Conservation (phyloP, 2,797 vertebrate species). For the Cryptoprocta ferox region DNA sequence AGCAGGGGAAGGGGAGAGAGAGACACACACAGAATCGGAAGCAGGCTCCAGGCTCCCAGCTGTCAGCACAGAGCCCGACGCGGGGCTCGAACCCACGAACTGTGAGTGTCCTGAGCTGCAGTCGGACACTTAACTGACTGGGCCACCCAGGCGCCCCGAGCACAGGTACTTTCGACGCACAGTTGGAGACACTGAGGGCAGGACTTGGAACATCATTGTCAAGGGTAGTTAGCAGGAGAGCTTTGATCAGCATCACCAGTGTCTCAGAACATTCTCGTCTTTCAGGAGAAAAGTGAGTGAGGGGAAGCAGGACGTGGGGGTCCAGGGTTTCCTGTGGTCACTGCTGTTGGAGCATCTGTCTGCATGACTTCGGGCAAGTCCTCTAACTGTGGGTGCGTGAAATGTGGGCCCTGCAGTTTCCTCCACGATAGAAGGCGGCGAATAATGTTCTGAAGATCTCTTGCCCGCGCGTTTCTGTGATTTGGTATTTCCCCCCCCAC, state of each 20-base stretch:
- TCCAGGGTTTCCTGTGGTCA: background rate
- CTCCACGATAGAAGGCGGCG: background rate
- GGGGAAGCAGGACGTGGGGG: rapidly evolving
- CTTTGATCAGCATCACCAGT: rapidly evolving
- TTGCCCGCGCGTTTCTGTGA: background rate
- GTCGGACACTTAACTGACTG: too few relatives aligned
- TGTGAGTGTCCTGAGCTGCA: too few relatives aligned
- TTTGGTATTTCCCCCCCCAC: background rate
- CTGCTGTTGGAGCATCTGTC: background rate
- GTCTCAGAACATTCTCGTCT: background rate
- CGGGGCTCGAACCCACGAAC: too few relatives aligned
- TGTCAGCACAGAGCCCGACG: too few relatives aligned
- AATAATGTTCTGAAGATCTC: background rate
- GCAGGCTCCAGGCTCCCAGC: too few relatives aligned
- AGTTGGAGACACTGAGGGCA: background rate
- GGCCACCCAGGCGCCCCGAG: background rate
- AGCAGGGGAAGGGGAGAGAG: too few relatives aligned
- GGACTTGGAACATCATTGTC: rapidly evolving
- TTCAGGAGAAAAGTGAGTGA: background rate
- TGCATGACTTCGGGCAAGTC: background rate
- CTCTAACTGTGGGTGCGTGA: background rate
- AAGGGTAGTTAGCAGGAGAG: background rate
- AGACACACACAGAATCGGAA: too few relatives aligned
- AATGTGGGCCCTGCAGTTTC: background rate
- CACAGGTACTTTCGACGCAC: background rate